Evolutionary conservation across 2,888 invertebrate species (phyloP).

Genomic region (Drosophila cracens): DNA sequence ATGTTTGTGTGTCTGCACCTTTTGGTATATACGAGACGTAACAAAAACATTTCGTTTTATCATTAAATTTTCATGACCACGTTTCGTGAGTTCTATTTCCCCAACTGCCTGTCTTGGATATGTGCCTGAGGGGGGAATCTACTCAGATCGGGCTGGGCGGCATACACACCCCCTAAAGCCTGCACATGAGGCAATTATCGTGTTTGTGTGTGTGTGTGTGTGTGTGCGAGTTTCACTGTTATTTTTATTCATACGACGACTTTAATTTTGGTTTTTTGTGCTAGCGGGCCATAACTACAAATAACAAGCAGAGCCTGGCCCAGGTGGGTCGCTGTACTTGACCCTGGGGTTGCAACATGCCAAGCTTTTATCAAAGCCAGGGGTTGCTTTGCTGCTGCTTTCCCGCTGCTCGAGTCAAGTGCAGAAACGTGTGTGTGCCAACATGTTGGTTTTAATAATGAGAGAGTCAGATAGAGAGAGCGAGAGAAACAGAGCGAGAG

Average conservation of each 20-base stretch:
- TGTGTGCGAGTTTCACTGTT: slow-evolving; percentile 44
- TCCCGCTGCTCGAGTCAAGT: slow-evolving; percentile 76
- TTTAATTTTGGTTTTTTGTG: slow-evolving; percentile 69
- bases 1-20: slow-evolving; percentile 19
- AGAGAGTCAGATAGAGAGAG: slow-evolving; percentile 5
- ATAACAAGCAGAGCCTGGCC: slow-evolving; percentile 25
- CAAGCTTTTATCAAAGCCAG: slow-evolving; percentile 61
- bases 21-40: slow-evolving; percentile 57
- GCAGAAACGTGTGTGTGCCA: slow-evolving; percentile 75
- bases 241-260: slow-evolving; percentile 57
- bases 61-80: slow-evolving; percentile 84
- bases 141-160: slow-evolving; percentile 12
- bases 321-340: slow-evolving; percentile 74
- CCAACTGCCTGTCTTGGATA: slow-evolving; percentile 36
- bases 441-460: slow-evolving; percentile 62
- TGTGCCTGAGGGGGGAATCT: slow-evolving; percentile 35
- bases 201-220: slow-evolving; percentile 33
- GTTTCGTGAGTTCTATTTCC: slow-evolving; percentile 48
- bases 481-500: neutral
- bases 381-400: slow-evolving; percentile 56
- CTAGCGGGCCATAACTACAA: slow-evolving; percentile 44
- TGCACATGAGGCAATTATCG: slow-evolving; percentile 75
- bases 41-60: slow-evolving; percentile 79
- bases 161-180: slow-evolving; percentile 19
- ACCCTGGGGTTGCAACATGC: slow-evolving; percentile 65